phyloP scores from a whole-genome alignment of 2,888 invertebrate species.

The Alsophila aescularia region DNA sequence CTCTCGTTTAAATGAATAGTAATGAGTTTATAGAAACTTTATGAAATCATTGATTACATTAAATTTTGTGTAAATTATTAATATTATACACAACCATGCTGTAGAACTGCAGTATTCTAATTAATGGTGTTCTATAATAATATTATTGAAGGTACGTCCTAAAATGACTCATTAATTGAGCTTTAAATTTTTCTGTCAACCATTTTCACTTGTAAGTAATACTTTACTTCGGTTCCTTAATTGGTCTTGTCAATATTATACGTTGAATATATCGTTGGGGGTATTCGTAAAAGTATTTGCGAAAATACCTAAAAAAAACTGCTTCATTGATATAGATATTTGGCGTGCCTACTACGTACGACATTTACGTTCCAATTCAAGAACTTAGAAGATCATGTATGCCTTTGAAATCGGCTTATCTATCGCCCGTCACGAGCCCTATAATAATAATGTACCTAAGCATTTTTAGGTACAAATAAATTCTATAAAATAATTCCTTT shows the following conservation, averaged over 20 bases:
- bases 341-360: background rate
- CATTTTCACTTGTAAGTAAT: background rate
- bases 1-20: background rate
- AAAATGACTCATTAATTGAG: too few relatives aligned
- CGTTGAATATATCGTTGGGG: background rate
- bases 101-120: too few relatives aligned
- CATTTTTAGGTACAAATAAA: conserved; percentile 1
- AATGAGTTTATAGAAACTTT: background rate
- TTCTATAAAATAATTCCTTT: background rate
- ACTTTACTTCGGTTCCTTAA: background rate
- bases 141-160: too few relatives aligned
- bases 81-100: too few relatives aligned
- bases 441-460: background rate
- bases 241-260: background rate
- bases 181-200: background rate
- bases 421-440: background rate
- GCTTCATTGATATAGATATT: background rate
- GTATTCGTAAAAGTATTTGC: background rate
- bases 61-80: background rate
- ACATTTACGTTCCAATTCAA: background rate
- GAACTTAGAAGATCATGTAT: background rate
- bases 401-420: conserved; percentile 1
- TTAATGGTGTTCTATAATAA: too few relatives aligned
- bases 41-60: background rate
- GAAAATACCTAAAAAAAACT: background rate